Percentiles rank a stretch among this genome's conserved stretches.
Evolutionary conservation across 2,797 vertebrate species (phyloP).

Genomic region (Hippopotamyrus pictus): DNA sequence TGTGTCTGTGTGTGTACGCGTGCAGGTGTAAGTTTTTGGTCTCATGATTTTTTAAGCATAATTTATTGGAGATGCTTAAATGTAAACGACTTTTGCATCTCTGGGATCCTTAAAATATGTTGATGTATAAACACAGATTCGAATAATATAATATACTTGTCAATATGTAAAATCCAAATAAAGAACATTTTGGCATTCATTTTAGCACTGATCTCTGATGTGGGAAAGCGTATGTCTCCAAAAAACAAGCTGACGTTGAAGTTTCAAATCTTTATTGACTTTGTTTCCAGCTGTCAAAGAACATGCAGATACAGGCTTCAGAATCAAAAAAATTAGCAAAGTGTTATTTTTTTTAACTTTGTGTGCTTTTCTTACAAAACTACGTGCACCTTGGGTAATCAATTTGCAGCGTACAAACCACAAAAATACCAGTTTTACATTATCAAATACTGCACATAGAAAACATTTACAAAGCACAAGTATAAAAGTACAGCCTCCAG

Average conservation of each 20-base stretch:
- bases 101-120: slow-evolving; percentile 20
- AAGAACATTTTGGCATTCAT: slow-evolving; percentile 47
- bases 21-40: background rate
- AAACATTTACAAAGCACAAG: slow-evolving; percentile 87
- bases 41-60: slow-evolving; percentile 22
- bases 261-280: slow-evolving; percentile 86
- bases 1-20: background rate
- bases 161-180: slow-evolving; percentile 45
- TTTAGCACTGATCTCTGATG: background rate
- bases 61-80: slow-evolving; percentile 29
- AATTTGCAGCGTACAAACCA: slow-evolving; percentile 92
- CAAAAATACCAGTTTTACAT: slow-evolving; percentile 89
- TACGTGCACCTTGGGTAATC: slow-evolving; percentile 82
- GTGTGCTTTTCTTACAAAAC: slow-evolving; percentile 72
- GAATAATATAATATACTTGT: slow-evolving; percentile 41
- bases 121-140: slow-evolving; percentile 30
- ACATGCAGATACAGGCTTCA: slow-evolving; percentile 96
- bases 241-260: background rate
- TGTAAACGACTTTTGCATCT: slow-evolving; percentile 32
- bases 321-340: slow-evolving; percentile 61
- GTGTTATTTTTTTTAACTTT: slow-evolving; percentile 40
- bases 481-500: slow-evolving; percentile 80
- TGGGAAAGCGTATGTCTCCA: background rate
- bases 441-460: slow-evolving; percentile 95
- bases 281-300: slow-evolving; percentile 80